These are phyloP conservation scores for Mormyrus proboscirostris DNA, from an alignment of 2,797 vertebrate genomes.

Conservation along the genomic window DNA sequence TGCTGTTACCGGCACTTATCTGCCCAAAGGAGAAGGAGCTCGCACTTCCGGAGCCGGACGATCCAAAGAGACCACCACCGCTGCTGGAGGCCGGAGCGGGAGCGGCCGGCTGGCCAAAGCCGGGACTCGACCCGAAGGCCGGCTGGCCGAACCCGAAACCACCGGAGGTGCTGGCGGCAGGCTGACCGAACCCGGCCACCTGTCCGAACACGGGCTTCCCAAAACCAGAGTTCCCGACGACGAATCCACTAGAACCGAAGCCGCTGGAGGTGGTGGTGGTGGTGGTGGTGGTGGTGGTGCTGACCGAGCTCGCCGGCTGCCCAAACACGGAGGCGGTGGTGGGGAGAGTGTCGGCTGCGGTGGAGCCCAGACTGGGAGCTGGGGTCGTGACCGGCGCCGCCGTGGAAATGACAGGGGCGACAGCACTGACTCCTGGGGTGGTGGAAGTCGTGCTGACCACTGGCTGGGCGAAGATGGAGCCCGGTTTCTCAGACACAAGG, in stretches of 20 bases:
- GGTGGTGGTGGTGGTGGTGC: conserved; percentile 23
- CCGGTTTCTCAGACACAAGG: conserved; percentile 54
- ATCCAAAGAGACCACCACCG: conserved; percentile 64
- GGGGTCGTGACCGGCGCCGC: conserved; percentile 33
- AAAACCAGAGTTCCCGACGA: conserved; percentile 62
- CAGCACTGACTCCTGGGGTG: conserved; percentile 32
- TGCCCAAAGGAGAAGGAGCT: conserved; percentile 79
- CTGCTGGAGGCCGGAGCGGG: conserved; percentile 46
- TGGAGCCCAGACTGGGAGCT: conserved; percentile 1
- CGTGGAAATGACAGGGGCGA: conserved; percentile 45
- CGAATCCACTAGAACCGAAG: conserved; percentile 55
- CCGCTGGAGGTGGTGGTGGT: conserved; percentile 7
- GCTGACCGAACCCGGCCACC: conserved; percentile 56
- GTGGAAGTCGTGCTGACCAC: conserved; percentile 37
- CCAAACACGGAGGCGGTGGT: conserved; percentile 25
- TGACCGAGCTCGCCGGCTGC: conserved; percentile 13
- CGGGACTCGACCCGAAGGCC: conserved; percentile 51
- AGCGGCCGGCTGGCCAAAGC: conserved; percentile 62
- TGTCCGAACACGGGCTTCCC: conserved; percentile 71
- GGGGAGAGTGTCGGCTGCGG: background rate
- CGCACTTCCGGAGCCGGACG: conserved; percentile 50
- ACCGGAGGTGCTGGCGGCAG: conserved; percentile 39
- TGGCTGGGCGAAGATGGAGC: conserved; percentile 60
- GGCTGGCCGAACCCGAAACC: conserved; percentile 63
- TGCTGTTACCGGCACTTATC: conserved; percentile 40